These are phyloP conservation scores for Drosophila ohnishii DNA, from an alignment of 1,140 invertebrate species.

Conservation along the genomic window DNA sequence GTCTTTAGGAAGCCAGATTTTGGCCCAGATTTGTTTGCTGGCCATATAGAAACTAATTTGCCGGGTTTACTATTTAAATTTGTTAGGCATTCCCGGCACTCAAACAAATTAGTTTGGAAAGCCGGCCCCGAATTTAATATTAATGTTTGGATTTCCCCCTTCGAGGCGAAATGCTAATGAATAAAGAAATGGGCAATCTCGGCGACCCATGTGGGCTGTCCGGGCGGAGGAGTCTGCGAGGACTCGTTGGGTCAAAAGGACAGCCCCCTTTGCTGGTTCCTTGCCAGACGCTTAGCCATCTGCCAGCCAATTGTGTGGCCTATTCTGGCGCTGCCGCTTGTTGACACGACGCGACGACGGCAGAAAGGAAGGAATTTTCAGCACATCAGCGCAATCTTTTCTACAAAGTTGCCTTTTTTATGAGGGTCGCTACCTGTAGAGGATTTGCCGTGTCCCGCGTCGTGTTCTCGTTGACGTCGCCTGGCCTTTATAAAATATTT, in stretches of 20 bases:
- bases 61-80: conserved; percentile 52
- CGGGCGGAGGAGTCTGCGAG: neutral
- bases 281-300: conserved; percentile 67
- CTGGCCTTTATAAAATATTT: conserved; percentile 65
- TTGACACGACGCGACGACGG: conserved; percentile 49
- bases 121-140: conserved; percentile 50
- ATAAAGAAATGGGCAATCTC: conserved; percentile 54
- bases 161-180: conserved; percentile 50
- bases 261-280: conserved; percentile 45
- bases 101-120: conserved; percentile 43
- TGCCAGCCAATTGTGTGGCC: conserved; percentile 76
- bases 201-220: conserved; percentile 12
- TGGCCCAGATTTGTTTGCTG: conserved; percentile 48
- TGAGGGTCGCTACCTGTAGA: conserved; percentile 51
- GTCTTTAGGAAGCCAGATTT: conserved; percentile 22
- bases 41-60: conserved; percentile 50
- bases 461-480: conserved; percentile 40
- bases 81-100: conserved; percentile 41
- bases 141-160: conserved; percentile 66
- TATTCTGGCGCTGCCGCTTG: conserved; percentile 33
- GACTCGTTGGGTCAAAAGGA: conserved; percentile 34
- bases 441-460: conserved; percentile 26
- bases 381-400: conserved; percentile 71
- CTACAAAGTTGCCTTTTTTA: conserved; percentile 59
- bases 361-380: conserved; percentile 76